Conservation (phyloP, 2,888 invertebrate species). For the Gibbula magus region DNA sequence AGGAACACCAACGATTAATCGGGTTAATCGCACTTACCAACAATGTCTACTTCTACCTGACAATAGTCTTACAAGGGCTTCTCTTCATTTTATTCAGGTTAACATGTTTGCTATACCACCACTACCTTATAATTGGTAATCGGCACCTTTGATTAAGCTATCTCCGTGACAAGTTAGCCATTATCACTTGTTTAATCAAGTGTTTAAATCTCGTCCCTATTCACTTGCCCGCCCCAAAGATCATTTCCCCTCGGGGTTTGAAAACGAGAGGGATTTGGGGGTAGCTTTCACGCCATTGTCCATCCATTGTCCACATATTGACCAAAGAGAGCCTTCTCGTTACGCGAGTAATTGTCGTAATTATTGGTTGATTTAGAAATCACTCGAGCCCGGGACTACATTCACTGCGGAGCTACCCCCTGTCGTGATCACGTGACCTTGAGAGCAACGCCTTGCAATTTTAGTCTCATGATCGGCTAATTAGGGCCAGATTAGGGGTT, state of each 20-base stretch:
- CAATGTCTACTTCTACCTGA: background rate
- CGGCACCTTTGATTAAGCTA: constrained; percentile 11
- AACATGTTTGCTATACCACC: background rate
- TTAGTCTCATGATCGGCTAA: background rate
- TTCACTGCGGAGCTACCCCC: constrained; percentile 1
- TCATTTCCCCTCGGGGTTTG: background rate
- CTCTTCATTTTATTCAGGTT: background rate
- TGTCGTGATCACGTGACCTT: background rate
- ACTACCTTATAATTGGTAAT: constrained; percentile 4
- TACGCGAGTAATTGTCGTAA: constrained; percentile 28
- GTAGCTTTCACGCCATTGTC: background rate
- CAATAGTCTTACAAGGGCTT: background rate
- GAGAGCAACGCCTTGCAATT: background rate
- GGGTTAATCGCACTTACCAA: background rate
- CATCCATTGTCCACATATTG: constrained; percentile 27
- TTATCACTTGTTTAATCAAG: constrained; percentile 8
- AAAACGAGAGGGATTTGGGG: background rate
- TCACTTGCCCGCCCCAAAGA: constrained; percentile 9
- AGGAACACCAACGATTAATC: too few species aligned
- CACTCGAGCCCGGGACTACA: constrained; percentile 4
- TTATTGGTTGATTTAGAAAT: constrained; percentile 31
- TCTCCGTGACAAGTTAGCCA: background rate
- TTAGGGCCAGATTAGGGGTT: background rate
- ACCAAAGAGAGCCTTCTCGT: constrained; percentile 23
- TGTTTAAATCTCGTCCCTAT: constrained; percentile 12